These are phyloP conservation scores for Calliphora vicina DNA, from an alignment of 1,140 invertebrate species.

Conservation along the genomic window DNA sequence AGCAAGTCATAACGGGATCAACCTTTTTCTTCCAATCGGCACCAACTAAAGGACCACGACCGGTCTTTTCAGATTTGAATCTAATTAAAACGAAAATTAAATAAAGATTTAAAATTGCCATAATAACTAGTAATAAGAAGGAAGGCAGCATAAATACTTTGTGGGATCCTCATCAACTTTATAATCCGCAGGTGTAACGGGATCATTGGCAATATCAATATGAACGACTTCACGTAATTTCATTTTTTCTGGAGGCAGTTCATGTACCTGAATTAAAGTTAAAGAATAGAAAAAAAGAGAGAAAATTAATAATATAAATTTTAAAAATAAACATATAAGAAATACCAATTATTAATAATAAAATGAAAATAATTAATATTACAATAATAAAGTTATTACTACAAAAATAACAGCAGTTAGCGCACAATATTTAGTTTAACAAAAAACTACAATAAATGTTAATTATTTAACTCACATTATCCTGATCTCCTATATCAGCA, in stretches of 20 bases:
- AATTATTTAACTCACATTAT: constrained; percentile 75
- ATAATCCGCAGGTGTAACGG: constrained; percentile 81
- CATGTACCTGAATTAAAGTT: constrained; percentile 76
- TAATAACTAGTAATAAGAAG: not conserved
- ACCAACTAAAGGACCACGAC: constrained; percentile 87
- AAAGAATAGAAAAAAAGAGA: not conserved
- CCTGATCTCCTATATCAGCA: constrained; percentile 80
- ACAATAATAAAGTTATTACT: no score
- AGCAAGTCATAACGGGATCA: constrained; percentile 96
- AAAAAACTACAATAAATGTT: not conserved
- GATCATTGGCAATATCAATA: constrained; percentile 96
- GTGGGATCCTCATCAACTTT: constrained; percentile 70
- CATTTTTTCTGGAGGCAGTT: constrained; percentile 86
- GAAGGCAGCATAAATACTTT: constrained; percentile 46
- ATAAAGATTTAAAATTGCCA: not conserved
- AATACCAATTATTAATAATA: not conserved
- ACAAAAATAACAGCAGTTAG: not conserved
- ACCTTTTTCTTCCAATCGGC: constrained; percentile 82
- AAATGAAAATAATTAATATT: not conserved
- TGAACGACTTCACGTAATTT: constrained; percentile 87
- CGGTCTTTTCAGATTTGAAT: constrained; percentile 93
- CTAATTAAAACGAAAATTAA: constrained; percentile 61
- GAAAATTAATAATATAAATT: not conserved
- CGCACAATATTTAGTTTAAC: not conserved
- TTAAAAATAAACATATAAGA: not conserved